Conservation (phyloP, 2,113 vertebrate species). For the Bujurquina vittata region DNA sequence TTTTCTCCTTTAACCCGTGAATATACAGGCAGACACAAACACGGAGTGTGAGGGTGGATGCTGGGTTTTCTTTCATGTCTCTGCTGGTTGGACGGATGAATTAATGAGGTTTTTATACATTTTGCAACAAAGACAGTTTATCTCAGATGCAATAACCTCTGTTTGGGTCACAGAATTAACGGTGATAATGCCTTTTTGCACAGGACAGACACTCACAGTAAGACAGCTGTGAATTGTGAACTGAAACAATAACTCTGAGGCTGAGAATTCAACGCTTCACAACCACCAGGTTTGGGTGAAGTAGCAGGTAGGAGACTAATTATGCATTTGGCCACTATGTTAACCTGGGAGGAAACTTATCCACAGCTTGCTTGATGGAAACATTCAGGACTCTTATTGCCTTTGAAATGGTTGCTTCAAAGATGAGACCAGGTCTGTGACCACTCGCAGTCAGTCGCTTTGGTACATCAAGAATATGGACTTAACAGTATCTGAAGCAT, state of each 20-base stretch:
- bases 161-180: background rate
- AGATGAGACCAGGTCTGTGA: background rate
- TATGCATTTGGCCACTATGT: background rate
- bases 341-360: background rate
- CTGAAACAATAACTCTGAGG: too few species aligned
- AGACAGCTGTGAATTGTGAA: background rate
- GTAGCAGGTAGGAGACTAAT: too few species aligned
- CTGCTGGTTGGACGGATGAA: background rate
- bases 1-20: background rate
- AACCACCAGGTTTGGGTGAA: too few species aligned
- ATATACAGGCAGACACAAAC: background rate
- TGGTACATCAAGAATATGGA: background rate
- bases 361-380: background rate
- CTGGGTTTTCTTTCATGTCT: background rate
- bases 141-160: slow-evolving; percentile 10
- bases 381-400: background rate
- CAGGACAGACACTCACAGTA: background rate
- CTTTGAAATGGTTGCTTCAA: background rate
- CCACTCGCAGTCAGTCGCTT: background rate
- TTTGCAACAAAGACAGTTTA: background rate
- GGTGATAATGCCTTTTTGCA: background rate
- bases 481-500: background rate
- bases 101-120: background rate
- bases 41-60: background rate
- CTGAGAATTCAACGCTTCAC: too few species aligned